phyloP scores from a whole-genome alignment of 2,888 invertebrate genomes.

The Thalpophila matura region DNA sequence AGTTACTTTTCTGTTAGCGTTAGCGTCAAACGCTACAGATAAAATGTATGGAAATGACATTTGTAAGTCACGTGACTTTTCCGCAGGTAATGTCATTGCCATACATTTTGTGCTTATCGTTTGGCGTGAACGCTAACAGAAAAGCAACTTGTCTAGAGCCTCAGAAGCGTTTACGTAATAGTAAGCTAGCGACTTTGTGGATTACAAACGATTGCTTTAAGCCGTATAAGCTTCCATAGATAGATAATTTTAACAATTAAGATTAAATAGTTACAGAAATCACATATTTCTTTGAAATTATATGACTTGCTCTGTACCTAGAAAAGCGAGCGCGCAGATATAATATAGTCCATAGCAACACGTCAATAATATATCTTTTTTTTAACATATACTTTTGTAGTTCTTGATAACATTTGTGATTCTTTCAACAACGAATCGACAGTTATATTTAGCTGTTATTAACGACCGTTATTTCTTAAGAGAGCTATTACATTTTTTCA shows the following conservation, averaged over 20 bases:
- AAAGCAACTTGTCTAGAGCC: too few relatives aligned
- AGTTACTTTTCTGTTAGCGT: too few relatives aligned
- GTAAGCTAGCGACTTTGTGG: slow-evolving; percentile 58
- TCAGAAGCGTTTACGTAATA: background rate
- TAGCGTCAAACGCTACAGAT: too few relatives aligned
- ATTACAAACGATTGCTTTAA: slow-evolving; percentile 66
- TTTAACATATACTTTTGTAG: slow-evolving; percentile 62
- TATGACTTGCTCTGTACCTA: slow-evolving; percentile 13
- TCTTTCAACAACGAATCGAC: slow-evolving; percentile 26
- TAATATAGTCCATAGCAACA: slow-evolving; percentile 74
- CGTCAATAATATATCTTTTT: slow-evolving; percentile 68
- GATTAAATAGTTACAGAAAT: background rate
- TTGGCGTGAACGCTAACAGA: too few relatives aligned
- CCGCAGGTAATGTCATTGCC: too few relatives aligned
- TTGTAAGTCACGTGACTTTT: too few relatives aligned
- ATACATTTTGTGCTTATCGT: too few relatives aligned
- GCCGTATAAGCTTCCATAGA: slow-evolving; percentile 52
- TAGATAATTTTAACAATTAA: slow-evolving; percentile 25
- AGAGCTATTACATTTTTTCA: too few relatives aligned
- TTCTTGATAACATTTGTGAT: slow-evolving; percentile 61
- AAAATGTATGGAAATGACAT: too few relatives aligned
- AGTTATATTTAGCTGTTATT: slow-evolving; percentile 2
- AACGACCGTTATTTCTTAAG: slow-evolving; percentile 1
- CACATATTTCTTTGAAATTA: background rate
- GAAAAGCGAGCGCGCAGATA: slow-evolving; percentile 48